Evolutionary conservation across 1,140 invertebrate genomes (phyloP), one percentile per base, ranked within the genome.

Genomic region (Ostrea denselamellosa): DNA sequence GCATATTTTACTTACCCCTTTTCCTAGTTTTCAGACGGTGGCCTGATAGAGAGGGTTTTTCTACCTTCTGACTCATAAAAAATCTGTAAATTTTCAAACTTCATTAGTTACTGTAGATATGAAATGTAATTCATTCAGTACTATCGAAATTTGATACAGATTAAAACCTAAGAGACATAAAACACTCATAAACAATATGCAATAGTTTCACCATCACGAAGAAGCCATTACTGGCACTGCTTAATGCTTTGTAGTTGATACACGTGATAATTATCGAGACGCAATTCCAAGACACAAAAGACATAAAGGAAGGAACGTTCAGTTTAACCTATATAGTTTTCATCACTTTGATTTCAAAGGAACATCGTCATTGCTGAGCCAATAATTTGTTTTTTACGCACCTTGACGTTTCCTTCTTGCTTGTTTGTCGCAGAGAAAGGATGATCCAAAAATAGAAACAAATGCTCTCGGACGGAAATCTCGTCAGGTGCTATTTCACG

Each of bases 11-110:
- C 95, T 95, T 96, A 98, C 97, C 98, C 98, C 98, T 99, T 98
- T 99, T 99, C 97, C 98, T 97, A 97, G 98, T 99, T 97, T 99
- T 99, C 96, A 99, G 99, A 96, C 98, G 98, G 97, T 99, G 98
- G 98, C 98, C 98, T 97, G 98, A 98, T 97, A 99, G 96, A 97
- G 98, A 97, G 97, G 98, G 98, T 98, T 99, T 98, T 98, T 99
- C 98, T 97, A 97, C 97, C 97, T 99, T 99, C 97, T 99, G 98
- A 99, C 98, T 99, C 98, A 99, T 99, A 98, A 98, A 99, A 98
- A 97, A 97, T 97, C 97, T 97, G 96, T 91, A 97, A 96, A 93
- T 34, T 14, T 62, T 62, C 5, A 19, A 62, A 19, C 17, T 19
- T 62, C n/a, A 14, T 12, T 34, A 77, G 28, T 62, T 62, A 62